Evolutionary conservation across 2,113 vertebrate genomes (phyloP), one percentile per base, ranked within the genome.

Genomic region (Macquaria australasica): DNA sequence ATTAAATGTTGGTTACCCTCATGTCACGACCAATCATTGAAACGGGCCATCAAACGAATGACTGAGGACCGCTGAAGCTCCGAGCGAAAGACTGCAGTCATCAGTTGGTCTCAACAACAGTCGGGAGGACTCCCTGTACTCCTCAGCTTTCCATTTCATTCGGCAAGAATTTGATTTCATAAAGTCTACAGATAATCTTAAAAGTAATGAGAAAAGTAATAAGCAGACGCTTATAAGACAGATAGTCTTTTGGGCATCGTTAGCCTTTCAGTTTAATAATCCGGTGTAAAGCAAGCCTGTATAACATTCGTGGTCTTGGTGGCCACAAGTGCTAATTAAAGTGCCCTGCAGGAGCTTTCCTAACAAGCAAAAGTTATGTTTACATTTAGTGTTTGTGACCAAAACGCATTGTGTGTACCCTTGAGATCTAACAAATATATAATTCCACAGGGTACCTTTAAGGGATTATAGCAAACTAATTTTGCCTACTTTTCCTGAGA

Each of bases 21-120:
- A 59, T 20, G 68, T 89, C 76, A 67, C 50, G 86, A 34, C 3
- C 59, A 93, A 86, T 88, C 62, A 82, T 4, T 23, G 37, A 74
- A 74, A 43, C 3, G 1, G 23, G 56, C 6, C 34, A 39, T 85
- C 39, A 83, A 50, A 75, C 0, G 0, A 60, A 66, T 50, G 53
- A 56, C n/a, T 34, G 63, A 68, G 37, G 34, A 20, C 53, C 7
- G 8, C 71, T 83, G 79, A 60, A 72, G 79, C 56, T 37, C 59
- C 2, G 23, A 77, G 56, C 5, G 11, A 77, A 34, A 82, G 20
- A 82, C 60, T 50, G 74, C 31, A 41, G 51, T 75, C 21, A 75
- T 74, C 55, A 50, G 8, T 64, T 48, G 72, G 53, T 41, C 68
- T 43, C 7, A 10, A 37, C 14, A 48, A 68, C 31, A 76, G 34